Base-by-base conservation (phyloP, 2,888 invertebrate genomes). In the Dorcus parallelipipedus region DNA sequence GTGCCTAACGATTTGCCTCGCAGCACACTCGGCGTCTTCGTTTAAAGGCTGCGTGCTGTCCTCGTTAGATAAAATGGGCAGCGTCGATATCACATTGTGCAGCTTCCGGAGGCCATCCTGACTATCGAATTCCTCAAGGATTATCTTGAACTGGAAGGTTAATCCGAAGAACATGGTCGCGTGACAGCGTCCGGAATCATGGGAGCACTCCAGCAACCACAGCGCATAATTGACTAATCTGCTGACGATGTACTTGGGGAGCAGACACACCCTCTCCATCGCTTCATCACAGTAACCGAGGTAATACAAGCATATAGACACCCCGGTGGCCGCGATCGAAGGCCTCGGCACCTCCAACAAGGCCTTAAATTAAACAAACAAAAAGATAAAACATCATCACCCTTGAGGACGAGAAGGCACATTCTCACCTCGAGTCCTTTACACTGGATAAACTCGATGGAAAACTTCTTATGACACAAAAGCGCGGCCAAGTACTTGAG, bases 131-230 rank as follows among this genome's bases (percentile, higher is more conserved):
- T 96, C 90, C 68, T 96, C 95, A 7, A 98, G 80, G 71, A 99
- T 95, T 1, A 94, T 87, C 68, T 92, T 86, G 78, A 97, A 98
- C 67, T 94, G 91, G 78, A 97, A 97, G 6, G 94, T 92, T 50
- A 96, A 85, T 0, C 95, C 93, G 76, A 99, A 97, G 80, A 99
- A 99, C 95, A 97, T 96, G 26, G 96, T 94, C 2, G 97, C 96
- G 79, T 98, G 96, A 72, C 97, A 96, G 60, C 96, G 85, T n/a
- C 97, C 97, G 0, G 97, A 97, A 80, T 97, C 96, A 57, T 79
- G 79, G 0, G 97, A 95, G 69, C 97, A 95, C 73, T 97, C 97
- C 51, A 99, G 78, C 45, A 98, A 82, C 97, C 97, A 98, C 3
- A 98, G 80, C 0, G 93, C 93, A 77, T 97, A 98, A 65, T 83